Percentiles rank a stretch among this genome's conserved stretches.
These are phyloP conservation scores for Guaruba guarouba DNA, from an alignment of 2,113 vertebrate genomes.

Conservation along the genomic window DNA sequence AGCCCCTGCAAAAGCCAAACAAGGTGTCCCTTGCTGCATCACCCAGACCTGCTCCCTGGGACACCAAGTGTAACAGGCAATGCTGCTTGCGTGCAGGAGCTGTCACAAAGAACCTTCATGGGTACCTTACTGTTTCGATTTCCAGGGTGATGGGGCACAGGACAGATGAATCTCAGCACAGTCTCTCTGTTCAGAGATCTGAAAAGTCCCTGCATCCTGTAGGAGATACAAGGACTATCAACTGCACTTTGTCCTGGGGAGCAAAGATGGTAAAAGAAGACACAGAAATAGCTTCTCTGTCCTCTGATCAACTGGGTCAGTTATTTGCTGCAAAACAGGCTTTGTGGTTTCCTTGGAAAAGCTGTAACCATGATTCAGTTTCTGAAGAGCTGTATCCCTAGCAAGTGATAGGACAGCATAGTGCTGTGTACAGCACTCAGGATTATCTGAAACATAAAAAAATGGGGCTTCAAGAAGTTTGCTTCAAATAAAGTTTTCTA, in stretches of 20 bases:
- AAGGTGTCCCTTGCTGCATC: rapidly evolving
- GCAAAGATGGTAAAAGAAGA: neutral
- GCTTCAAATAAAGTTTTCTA: neutral
- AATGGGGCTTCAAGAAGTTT: neutral
- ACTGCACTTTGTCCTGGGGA: neutral
- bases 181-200: neutral
- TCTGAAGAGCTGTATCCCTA: neutral
- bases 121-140: neutral
- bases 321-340: neutral
- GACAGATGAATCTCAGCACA: neutral
- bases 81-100: neutral
- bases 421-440: neutral
- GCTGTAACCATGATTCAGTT: neutral
- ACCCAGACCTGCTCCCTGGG: neutral
- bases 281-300: neutral
- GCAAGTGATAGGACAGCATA: neutral
- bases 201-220: neutral
- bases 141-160: neutral
- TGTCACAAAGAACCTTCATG: neutral
- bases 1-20: neutral
- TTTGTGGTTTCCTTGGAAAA: neutral
- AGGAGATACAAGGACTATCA: neutral
- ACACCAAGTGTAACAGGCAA: neutral
- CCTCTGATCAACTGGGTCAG: neutral
- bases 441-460: neutral